Percentiles rank a stretch among this genome's conserved stretches.
phyloP scores from a whole-genome alignment of 2,113 vertebrate species.

The Myrmecobius fasciatus region DNA sequence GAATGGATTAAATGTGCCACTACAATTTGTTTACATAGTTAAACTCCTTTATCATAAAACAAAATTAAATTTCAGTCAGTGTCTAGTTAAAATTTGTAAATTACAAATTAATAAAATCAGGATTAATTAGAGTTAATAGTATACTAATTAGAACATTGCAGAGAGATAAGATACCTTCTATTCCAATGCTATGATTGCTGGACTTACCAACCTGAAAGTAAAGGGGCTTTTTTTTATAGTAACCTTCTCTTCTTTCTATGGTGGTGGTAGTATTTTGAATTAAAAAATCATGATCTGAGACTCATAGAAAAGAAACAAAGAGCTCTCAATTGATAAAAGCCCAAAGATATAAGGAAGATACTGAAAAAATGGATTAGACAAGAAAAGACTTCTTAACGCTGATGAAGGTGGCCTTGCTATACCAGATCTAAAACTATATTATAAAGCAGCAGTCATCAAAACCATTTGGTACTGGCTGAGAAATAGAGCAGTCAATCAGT shows the following conservation, averaged over 20 bases:
- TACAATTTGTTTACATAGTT: not conserved
- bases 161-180: conserved; percentile 13
- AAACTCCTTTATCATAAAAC: conserved; percentile 26
- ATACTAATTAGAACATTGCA: not conserved
- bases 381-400: too few species aligned
- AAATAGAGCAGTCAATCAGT: too few species aligned
- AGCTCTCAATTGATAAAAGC: conserved; percentile 5
- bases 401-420: too few species aligned
- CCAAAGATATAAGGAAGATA: conserved; percentile 38
- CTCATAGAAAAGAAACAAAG: conserved; percentile 31
- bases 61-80: conserved; percentile 12
- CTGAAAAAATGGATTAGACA: not conserved
- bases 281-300: conserved; percentile 11
- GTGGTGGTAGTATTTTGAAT: conserved; percentile 31
- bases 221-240: not conserved
- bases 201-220: not conserved
- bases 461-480: too few species aligned
- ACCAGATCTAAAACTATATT: too few species aligned
- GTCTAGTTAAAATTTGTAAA: conserved; percentile 22
- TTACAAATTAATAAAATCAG: conserved; percentile 40
- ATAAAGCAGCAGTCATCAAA: too few species aligned
- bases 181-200: not conserved
- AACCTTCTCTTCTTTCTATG: not conserved
- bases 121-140: conserved; percentile 31
- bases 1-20: not conserved